Evolutionary conservation across 2,888 invertebrate genomes (phyloP), one percentile per base, ranked within the genome.

Genomic region (Cephus rjabovi): DNA sequence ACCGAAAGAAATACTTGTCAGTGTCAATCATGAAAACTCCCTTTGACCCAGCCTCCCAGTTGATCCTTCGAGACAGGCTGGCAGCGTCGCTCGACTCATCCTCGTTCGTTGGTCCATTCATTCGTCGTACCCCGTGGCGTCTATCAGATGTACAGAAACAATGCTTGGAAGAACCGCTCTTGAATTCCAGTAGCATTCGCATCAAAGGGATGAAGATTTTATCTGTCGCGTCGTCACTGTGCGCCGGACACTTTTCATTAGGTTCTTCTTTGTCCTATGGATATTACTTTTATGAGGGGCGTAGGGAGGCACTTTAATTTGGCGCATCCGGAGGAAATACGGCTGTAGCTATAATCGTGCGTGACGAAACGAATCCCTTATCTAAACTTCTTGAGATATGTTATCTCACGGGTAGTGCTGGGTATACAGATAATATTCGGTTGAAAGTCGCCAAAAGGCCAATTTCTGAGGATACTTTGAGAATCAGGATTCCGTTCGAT

Each of bases 111-210:
- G 79, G 79, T 81, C 82, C 80, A 85, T 86, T 86, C 85, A 86
- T 83, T 83, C 78, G 79, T 69, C 70, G 31, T 30, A 69, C 77
- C 77, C 79, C 79, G 70, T 81, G 77, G 75, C 82, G 82, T 83
- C 86, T 88, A 89, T 88, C 86, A 86, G 86, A 87, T 87, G 81
- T 81, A 80, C 82, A 85, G 83, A 87, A 87, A 89, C 87, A 89
- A 89, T 87, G 86, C 85, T 83, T 79, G 79, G 78, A 83, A 82
- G 85, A 84, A 83, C 79, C 83, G 82, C 79, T 82, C 80, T 82
- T 84, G 84, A 83, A 86, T 86, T 87, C 85, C 83, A 78, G 79
- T 82, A 81, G 84, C 83, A 83, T 78, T 81, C 80, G 79, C 70
- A 76, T 81, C 84, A 84, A 86, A 87, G 84, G 84, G 82, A 80